These are phyloP conservation scores for Diarsia dahlii DNA, from an alignment of 2,888 invertebrate genomes.

Conservation along the genomic window DNA sequence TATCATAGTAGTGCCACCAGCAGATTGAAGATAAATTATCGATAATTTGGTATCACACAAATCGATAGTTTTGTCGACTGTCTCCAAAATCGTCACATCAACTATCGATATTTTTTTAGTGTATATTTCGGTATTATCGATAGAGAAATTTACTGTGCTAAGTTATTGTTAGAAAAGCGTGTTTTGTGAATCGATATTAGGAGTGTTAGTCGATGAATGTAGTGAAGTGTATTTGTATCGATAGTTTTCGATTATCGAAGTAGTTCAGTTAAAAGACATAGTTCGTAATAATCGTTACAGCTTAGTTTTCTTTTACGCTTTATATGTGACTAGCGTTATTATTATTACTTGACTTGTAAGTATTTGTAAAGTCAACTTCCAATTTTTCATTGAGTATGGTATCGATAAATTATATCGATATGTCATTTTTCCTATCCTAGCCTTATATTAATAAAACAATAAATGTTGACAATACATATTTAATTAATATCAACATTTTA, in stretches of 20 bases:
- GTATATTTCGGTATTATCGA: constrained; percentile 34
- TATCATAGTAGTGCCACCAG: constrained; percentile 86
- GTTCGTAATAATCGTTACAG: constrained; percentile 5
- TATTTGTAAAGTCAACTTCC: constrained; percentile 5
- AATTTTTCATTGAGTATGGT: constrained; percentile 8
- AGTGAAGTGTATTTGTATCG: constrained; percentile 46
- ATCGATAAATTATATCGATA: constrained; percentile 26
- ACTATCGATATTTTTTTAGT: constrained; percentile 44
- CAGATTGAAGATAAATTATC: constrained; percentile 78
- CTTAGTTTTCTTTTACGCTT: constrained; percentile 16
- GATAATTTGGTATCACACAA: constrained; percentile 27
- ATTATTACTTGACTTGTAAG: constrained; percentile 38
- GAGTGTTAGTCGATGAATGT: constrained; percentile 37
- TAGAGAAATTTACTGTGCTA: constrained; percentile 33
- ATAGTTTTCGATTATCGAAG: constrained; percentile 32
- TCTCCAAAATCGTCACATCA: constrained; percentile 18
- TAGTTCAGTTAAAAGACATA: constrained; percentile 52
- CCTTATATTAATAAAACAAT: constrained; percentile 1
- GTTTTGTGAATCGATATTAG: constrained; percentile 39
- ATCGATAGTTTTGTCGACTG: constrained; percentile 41
- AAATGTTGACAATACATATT: constrained; percentile 33
- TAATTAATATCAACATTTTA: constrained; percentile 23
- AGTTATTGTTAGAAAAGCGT: constrained; percentile 36
- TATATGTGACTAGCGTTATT: constrained; percentile 8
- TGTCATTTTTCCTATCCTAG: background rate